Conservation (phyloP, 2,113 vertebrate genomes). For the Ptyas mucosa region DNA sequence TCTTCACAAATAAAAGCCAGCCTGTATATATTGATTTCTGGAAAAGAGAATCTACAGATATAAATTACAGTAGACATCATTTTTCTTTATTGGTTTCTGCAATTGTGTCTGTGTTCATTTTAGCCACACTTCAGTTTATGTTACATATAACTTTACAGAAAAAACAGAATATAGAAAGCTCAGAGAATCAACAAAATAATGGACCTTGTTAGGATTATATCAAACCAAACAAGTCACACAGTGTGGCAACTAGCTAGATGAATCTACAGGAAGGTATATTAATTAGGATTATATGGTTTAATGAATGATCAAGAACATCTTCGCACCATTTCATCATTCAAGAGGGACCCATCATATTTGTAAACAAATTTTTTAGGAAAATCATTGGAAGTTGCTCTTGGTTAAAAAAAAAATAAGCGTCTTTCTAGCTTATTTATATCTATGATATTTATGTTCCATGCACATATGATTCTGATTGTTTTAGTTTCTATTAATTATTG, state of each 20-base stretch:
- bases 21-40: background rate
- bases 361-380: slow-evolving; percentile 14
- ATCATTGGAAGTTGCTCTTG: slow-evolving; percentile 6
- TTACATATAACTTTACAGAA: background rate
- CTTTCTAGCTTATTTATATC: slow-evolving; percentile 23
- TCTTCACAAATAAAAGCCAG: background rate
- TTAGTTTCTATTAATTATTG: slow-evolving; percentile 5
- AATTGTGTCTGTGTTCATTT: background rate
- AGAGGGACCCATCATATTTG: background rate
- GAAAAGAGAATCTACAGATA: background rate
- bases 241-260: slow-evolving; percentile 24
- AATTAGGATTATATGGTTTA: slow-evolving; percentile 6
- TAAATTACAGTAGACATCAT: background rate
- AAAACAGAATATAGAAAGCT: background rate
- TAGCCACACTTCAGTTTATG: background rate
- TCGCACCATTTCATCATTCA: slow-evolving; percentile 1
- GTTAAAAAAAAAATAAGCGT: background rate
- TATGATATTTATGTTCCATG: slow-evolving; percentile 19
- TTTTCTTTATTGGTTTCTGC: background rate
- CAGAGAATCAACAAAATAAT: background rate
- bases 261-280: background rate
- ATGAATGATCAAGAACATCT: slow-evolving; percentile 24
- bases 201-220: background rate
- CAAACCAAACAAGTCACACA: background rate
- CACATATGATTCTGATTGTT: slow-evolving; percentile 31